Base-by-base conservation (phyloP, 2,888 invertebrate species). In the Merodon equestris region DNA sequence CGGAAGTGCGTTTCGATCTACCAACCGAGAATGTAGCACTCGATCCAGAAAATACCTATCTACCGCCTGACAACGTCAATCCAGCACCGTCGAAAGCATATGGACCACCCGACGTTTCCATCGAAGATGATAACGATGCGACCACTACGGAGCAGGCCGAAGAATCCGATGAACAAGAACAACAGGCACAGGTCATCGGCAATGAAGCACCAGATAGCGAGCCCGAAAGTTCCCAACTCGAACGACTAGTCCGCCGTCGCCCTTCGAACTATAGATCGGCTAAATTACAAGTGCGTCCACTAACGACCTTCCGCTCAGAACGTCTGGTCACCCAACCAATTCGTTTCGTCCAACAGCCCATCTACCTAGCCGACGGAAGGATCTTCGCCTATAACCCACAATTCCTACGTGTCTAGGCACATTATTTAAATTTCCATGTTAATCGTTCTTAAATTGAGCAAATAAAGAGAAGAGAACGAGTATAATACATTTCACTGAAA, bases 1-100 rank as follows among this genome's bases (percentile, higher is more conserved):
- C 88, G 0, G 82, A 86, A 73, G 84, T 86, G 0, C 83, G 84
- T 14, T 87, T 87, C 57, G 85, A 86, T 13, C 58, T 87, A 47
- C 87, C 87, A 18, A 83, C 84, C 40, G 83, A 85, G 19, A 67
- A 82, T 17, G 83, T 82, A 3, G 81, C 77, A 7, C 83, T 82
- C 0, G 71, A 81, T n/a, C 85, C 86, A 3, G 83, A 84, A 9
- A 66, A 83, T n/a, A 83, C 81, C 0, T 86, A 87, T 57, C 83
- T 84, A 0, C 84, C 86, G 17, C 85, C 86, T 3, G 83, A 83
- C 14, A 70, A 50, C 17, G 42, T 48, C 12, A 76, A 60, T 4
- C 84, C 82, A 4, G 68, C 82, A 13, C 85, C 85, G 0, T 84
- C 84, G 1, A 61, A 76, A 9, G 83, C 82, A 0, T 87, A 87